These are phyloP conservation scores for Myotis vivesi DNA, from an alignment of 2,797 vertebrate species.

Conservation along the genomic window DNA sequence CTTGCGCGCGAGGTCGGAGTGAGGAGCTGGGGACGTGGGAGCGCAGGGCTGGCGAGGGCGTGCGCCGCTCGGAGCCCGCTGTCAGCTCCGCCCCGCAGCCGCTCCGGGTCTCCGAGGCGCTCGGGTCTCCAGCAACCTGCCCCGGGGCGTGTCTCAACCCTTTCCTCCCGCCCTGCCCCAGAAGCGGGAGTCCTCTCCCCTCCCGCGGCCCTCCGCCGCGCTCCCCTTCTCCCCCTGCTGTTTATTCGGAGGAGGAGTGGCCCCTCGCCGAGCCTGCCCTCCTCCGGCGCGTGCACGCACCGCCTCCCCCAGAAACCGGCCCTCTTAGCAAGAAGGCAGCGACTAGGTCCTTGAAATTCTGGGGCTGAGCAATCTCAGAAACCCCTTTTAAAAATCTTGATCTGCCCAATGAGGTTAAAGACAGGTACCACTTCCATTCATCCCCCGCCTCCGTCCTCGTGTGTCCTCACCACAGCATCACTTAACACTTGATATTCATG, in stretches of 20 bases:
- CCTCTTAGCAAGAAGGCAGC: background rate
- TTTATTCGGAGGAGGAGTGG: background rate
- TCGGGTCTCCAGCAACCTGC: background rate
- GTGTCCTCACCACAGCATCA: background rate
- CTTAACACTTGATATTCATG: background rate
- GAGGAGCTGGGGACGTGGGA: background rate
- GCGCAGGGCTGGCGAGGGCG: background rate
- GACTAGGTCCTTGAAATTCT: background rate
- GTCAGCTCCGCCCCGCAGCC: background rate
- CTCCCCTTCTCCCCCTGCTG: slow-evolving; percentile 50
- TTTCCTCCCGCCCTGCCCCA: background rate
- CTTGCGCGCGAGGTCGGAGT: background rate
- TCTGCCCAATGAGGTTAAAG: background rate
- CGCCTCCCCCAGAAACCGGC: slow-evolving; percentile 30
- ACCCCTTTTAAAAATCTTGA: background rate
- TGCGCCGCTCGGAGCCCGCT: background rate
- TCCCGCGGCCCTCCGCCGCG: background rate
- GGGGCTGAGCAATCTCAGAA: background rate
- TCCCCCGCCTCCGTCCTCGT: background rate
- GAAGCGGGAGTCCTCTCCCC: background rate
- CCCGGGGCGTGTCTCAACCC: background rate
- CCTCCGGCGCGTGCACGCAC: slow-evolving; percentile 1
- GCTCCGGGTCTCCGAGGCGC: background rate
- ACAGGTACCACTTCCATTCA: background rate
- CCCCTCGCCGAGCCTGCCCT: background rate